Base-by-base conservation (phyloP, 2,113 vertebrate genomes). In the Theristicus caerulescens region DNA sequence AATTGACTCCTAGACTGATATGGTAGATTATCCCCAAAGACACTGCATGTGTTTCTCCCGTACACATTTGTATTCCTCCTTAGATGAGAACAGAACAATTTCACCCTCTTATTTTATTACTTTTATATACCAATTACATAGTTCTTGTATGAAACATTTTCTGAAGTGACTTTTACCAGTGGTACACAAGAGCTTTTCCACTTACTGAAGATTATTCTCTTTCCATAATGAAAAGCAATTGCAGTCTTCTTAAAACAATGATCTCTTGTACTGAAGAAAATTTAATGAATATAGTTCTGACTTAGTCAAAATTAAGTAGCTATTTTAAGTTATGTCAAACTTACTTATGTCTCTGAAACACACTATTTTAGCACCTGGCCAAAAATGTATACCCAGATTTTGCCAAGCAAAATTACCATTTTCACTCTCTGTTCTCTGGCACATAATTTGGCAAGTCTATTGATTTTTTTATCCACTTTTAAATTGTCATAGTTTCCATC, bases 201-300 rank as follows among this genome's bases (percentile, higher is more conserved):
- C 54, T 88, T 90, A 52, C 26, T 82, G 74, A 65, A 90, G 31
- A 70, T 85, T 76, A 79, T 94, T 92, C 62, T 80, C 20, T 79
- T 86, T 11, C 8, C 34, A 76, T 54, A 88, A 94, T 62, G 49
- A 93, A 90, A 90, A 86, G 70, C 47, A 94, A 80, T 82, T 86
- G 71, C 27, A 90, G 74, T 52, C 44, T 42, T 87, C 85, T 88
- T 32, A 86, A 96, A 94, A 90, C 81, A 92, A 65, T 87, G 52
- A n/a, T 94, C 65, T 84, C 81, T 87, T 89, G 51, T 82, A 70
- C 29, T 74, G 44, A 78, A 71, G 31, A 88, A 94, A 83, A 83
- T 36, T 49, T 52, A 88, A 80, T 16, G 14, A 93, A 36, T 82
- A n/a, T 55, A 52, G 16, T 57, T 82, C 66, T 72, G 54, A 55